Conservation (phyloP, 1,140 invertebrate species). For the Drosophila bipectinata region DNA sequence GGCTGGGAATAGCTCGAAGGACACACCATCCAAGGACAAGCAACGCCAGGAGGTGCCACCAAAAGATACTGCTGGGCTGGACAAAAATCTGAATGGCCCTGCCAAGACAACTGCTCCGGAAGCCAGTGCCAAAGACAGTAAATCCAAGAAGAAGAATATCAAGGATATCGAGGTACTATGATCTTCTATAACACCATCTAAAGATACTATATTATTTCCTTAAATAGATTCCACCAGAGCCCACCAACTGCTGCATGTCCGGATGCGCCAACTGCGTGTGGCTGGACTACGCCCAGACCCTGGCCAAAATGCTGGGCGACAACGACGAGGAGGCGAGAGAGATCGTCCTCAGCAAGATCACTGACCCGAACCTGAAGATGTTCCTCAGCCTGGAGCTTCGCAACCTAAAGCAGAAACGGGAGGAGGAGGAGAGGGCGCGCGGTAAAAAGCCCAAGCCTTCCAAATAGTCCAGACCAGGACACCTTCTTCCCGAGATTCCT, state of each 20-base stretch:
- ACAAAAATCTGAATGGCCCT: background rate
- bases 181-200: background rate
- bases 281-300: conserved; percentile 94
- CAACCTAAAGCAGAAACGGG: conserved; percentile 68
- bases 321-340: conserved; percentile 88
- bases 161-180: conserved; percentile 47
- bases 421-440: conserved; percentile 23
- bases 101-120: background rate
- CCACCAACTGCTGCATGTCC: conserved; percentile 95
- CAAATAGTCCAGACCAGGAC: conserved; percentile 30
- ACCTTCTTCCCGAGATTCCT: background rate
- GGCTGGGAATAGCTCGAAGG: conserved; percentile 24
- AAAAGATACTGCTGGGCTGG: conserved; percentile 10
- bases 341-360: conserved; percentile 90
- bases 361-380: conserved; percentile 92
- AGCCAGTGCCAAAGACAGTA: conserved; percentile 11
- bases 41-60: background rate
- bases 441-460: conserved; percentile 17
- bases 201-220: no score
- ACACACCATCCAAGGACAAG: background rate
- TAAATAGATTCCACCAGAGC: conserved; percentile 86
- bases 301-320: conserved; percentile 88
- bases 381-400: conserved; percentile 91
- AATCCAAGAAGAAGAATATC: conserved; percentile 7
- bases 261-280: conserved; percentile 98